Evolutionary conservation across 2,888 invertebrate species (phyloP).

Genomic region (Cancer borealis): DNA sequence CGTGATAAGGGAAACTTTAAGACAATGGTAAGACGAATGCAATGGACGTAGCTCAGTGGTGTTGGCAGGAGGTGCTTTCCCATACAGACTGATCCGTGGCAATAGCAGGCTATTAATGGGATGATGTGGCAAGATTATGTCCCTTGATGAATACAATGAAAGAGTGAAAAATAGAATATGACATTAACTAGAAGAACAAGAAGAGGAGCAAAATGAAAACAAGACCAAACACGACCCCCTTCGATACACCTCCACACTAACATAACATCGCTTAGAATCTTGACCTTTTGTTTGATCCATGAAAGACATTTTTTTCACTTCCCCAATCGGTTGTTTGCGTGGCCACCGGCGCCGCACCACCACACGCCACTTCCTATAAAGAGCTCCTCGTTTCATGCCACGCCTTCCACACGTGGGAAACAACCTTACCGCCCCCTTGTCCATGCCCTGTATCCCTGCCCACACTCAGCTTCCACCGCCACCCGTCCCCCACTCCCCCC

Average conservation of each 20-base stretch:
- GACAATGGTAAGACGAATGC: background rate
- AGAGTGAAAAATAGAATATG: background rate
- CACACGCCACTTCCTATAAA: background rate
- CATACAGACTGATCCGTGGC: background rate
- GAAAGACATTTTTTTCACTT: too few species aligned
- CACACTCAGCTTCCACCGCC: background rate
- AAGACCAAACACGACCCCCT: too few species aligned
- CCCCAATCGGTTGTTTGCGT: too few species aligned
- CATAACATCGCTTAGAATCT: too few species aligned
- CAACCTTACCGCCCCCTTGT: background rate
- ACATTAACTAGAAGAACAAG: background rate
- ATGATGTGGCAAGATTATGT: background rate
- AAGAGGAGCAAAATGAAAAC: too few species aligned
- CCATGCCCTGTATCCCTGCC: background rate
- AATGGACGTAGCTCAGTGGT: conserved; percentile 5
- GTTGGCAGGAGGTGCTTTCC: background rate
- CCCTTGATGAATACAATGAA: background rate
- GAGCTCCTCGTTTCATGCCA: background rate
- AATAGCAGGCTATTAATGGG: background rate
- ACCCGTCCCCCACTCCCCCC: background rate
- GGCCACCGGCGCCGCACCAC: background rate
- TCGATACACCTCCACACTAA: too few species aligned
- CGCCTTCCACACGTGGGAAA: background rate
- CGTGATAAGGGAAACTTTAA: background rate
- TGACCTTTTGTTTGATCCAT: too few species aligned